Evolutionary conservation across 1,140 invertebrate genomes (phyloP).

Genomic region (Euura saliciscinereae): DNA sequence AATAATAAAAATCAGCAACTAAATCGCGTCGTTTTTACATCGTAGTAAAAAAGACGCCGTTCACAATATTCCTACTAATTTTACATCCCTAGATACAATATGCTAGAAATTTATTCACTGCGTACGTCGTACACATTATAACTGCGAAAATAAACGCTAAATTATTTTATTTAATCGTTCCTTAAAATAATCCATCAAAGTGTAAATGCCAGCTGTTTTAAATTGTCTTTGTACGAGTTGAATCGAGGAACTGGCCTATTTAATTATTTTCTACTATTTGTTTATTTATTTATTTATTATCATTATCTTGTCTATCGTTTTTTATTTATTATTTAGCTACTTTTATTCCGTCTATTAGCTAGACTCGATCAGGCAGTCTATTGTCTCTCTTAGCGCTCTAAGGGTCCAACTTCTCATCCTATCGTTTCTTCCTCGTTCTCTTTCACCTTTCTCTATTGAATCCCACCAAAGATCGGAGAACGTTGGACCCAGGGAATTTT

Average conservation of each 20-base stretch:
- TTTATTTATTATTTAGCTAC: slow-evolving; percentile 27
- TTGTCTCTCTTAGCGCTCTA: slow-evolving; percentile 57
- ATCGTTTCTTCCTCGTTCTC: slow-evolving; percentile 9
- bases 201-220: slow-evolving; percentile 18
- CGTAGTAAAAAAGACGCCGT: not conserved
- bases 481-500: slow-evolving; percentile 39
- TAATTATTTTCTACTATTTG: slow-evolving; percentile 10
- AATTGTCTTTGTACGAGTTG: slow-evolving; percentile 14
- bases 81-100: no score
- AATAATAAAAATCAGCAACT: not conserved
- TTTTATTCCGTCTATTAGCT: slow-evolving; percentile 36
- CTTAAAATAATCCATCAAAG: slow-evolving; percentile 8
- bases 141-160: not conserved
- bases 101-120: no score
- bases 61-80: not conserved
- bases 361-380: slow-evolving; percentile 56
- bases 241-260: slow-evolving; percentile 8
- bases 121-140: no score
- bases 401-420: slow-evolving; percentile 18
- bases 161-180: not conserved
- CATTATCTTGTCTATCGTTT: not conserved
- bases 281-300: not conserved
- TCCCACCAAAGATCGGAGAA: slow-evolving; percentile 27
- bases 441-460: slow-evolving; percentile 6
- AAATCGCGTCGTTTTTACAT: not conserved